Conservation (phyloP, 2,888 invertebrate species). For the Philopedon plagiatum region DNA sequence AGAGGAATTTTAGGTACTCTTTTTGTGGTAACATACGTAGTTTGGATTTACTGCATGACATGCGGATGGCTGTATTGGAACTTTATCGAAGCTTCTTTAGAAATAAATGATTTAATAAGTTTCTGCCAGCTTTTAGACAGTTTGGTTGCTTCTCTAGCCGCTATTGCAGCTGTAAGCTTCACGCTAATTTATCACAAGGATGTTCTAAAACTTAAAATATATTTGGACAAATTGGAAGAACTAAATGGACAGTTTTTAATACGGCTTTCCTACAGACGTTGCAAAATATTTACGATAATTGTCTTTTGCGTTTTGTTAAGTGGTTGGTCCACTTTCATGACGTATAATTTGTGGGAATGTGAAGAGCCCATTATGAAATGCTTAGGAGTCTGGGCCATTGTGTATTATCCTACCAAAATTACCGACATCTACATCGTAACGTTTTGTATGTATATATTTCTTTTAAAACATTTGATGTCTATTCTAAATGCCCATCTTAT, state of each 20-base stretch:
- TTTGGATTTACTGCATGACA: background rate
- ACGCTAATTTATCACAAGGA: conserved; percentile 24
- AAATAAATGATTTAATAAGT: conserved; percentile 4
- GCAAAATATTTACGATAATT: background rate
- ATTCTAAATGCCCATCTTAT: conserved; percentile 1
- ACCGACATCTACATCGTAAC: conserved; percentile 26
- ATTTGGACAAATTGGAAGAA: conserved; percentile 17
- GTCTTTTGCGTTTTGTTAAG: background rate
- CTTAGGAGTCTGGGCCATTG: conserved; percentile 13
- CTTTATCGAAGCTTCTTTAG: background rate
- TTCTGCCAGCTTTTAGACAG: conserved; percentile 3
- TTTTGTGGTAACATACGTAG: conserved; percentile 4
- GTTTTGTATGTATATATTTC: conserved; percentile 14
- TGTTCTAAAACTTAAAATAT: background rate
- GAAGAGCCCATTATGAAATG: background rate
- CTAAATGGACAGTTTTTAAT: background rate
- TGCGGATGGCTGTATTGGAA: background rate
- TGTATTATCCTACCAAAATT: conserved; percentile 34
- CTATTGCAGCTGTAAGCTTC: conserved; percentile 4
- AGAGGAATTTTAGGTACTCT: background rate
- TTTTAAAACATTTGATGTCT: conserved; percentile 10
- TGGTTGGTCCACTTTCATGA: conserved; percentile 9
- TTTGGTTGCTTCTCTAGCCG: background rate
- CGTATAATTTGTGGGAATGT: conserved; percentile 22
- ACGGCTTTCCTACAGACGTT: background rate